Conservation (phyloP, 2,888 invertebrate genomes). For the Himalopsyche japonica region DNA sequence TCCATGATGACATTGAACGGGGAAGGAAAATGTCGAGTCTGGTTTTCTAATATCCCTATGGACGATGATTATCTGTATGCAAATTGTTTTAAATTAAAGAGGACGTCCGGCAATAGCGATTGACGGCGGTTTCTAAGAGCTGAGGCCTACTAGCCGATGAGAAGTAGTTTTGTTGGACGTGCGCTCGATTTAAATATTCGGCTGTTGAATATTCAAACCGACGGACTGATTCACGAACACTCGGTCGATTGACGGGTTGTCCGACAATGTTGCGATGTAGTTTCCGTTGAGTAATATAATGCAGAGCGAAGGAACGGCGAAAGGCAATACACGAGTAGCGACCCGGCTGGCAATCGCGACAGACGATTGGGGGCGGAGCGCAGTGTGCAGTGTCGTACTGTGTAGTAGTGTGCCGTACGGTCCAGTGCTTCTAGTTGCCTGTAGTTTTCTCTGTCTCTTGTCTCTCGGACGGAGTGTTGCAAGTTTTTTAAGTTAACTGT, state of each 20-base stretch:
- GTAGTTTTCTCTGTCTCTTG: slow-evolving; percentile 20
- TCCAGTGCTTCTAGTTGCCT: slow-evolving; percentile 61
- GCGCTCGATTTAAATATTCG: neutral
- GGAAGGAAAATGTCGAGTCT: neutral
- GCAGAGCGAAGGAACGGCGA: slow-evolving; percentile 17
- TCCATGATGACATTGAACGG: slow-evolving; percentile 7
- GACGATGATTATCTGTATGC: neutral
- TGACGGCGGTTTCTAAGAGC: neutral
- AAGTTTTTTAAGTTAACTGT: slow-evolving; percentile 49
- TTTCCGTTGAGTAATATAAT: slow-evolving; percentile 3
- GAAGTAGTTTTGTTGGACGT: neutral
- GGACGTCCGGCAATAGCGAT: neutral
- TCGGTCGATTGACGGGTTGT: neutral
- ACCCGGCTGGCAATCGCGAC: neutral
- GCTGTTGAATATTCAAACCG: neutral
- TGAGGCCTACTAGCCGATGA: neutral
- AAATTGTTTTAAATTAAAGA: neutral
- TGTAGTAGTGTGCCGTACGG: slow-evolving; percentile 16
- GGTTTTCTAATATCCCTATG: neutral
- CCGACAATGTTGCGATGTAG: neutral
- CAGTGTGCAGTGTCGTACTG: slow-evolving; percentile 41
- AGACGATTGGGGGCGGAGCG: neutral
- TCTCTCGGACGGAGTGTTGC: slow-evolving; percentile 11
- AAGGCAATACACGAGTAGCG: neutral
- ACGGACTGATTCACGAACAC: neutral